These are phyloP conservation scores for Graptemys geographica DNA, from an alignment of 2,797 vertebrate species.

Conservation along the genomic window DNA sequence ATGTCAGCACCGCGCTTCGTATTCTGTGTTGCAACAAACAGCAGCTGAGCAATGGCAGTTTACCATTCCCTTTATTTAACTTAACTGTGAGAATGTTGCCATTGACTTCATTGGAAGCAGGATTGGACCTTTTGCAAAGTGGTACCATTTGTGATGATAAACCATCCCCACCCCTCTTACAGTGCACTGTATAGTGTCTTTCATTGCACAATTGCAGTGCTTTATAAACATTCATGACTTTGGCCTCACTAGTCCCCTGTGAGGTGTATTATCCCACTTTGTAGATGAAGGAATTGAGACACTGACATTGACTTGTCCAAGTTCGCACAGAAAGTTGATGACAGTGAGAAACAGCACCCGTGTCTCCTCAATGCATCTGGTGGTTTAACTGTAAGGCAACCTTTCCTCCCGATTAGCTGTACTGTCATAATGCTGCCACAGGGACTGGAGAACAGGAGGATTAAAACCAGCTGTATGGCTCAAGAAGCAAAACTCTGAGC, in stretches of 20 bases:
- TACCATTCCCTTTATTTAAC: neutral
- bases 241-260: neutral
- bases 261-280: neutral
- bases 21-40: neutral
- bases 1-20: neutral
- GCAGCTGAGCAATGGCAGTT: neutral
- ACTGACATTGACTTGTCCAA: neutral
- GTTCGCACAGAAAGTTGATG: neutral
- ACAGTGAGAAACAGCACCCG: slow-evolving; percentile 3
- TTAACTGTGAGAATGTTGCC: slow-evolving; percentile 1
- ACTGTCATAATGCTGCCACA: neutral
- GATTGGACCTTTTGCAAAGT: neutral
- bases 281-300: neutral
- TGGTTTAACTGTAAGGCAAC: slow-evolving; percentile 30
- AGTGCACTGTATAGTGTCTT: neutral
- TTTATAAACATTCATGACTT: neutral
- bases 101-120: neutral
- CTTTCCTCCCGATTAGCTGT: slow-evolving; percentile 4
- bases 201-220: neutral
- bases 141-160: neutral
- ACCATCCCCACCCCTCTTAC: neutral
- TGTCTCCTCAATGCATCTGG: neutral
- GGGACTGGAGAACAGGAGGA: neutral
- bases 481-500: neutral
- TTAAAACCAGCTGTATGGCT: neutral